phyloP scores from a whole-genome alignment of 1,140 invertebrate species.

The Pectinophora gossypiella region DNA sequence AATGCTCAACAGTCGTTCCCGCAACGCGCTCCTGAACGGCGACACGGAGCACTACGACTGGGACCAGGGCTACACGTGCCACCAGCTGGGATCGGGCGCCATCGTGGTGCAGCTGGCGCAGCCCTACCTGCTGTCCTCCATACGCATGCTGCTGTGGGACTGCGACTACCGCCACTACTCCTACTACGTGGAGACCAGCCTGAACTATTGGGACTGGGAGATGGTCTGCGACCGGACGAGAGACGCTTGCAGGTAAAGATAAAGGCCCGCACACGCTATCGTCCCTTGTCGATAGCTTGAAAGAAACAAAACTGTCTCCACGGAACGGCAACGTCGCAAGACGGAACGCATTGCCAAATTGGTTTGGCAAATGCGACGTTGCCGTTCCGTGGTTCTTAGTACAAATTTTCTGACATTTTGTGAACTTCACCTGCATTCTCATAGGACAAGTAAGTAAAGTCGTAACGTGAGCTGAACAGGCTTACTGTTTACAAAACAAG shows the following conservation, averaged over 20 bases:
- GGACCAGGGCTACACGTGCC: constrained; percentile 99
- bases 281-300: too few relatives aligned
- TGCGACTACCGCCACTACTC: constrained; percentile 97
- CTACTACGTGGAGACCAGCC: constrained; percentile 96
- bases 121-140: constrained; percentile 94
- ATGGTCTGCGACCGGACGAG: constrained; percentile 87
- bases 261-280: too few relatives aligned
- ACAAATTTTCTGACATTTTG: too few relatives aligned
- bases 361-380: too few relatives aligned
- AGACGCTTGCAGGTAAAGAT: constrained; percentile 83
- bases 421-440: too few relatives aligned
- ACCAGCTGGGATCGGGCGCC: constrained; percentile 96
- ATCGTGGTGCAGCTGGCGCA: constrained; percentile 97
- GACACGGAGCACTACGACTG: constrained; percentile 97
- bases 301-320: too few relatives aligned
- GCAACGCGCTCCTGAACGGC: constrained; percentile 97
- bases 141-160: constrained; percentile 97
- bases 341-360: too few relatives aligned
- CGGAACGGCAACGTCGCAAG: too few relatives aligned
- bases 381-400: too few relatives aligned
- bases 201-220: constrained; percentile 94
- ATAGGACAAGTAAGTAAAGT: too few relatives aligned
- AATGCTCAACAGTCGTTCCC: constrained; percentile 88
- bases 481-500: too few relatives aligned
- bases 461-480: too few relatives aligned